Evolutionary conservation across 37 sponge, comb jelly and placozoan species (phyloP).

Genomic region (Cliona cf. orientalis): DNA sequence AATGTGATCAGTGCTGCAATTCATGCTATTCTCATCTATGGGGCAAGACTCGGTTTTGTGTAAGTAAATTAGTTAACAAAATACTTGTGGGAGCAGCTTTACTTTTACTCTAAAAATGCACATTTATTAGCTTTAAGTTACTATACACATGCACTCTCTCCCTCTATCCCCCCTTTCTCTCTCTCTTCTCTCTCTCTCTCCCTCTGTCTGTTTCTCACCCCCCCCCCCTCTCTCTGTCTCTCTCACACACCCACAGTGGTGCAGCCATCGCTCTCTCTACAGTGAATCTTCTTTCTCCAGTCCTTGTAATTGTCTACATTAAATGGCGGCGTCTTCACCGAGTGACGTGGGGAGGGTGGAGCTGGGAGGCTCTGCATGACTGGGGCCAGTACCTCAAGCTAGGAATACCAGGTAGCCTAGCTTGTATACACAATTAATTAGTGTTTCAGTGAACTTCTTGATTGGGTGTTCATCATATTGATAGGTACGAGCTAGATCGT

Average conservation of each 20-base stretch:
- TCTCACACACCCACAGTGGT: constrained; percentile 18
- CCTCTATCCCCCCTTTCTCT: no score
- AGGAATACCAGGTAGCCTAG: constrained; percentile 36
- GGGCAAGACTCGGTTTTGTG: constrained; percentile 28
- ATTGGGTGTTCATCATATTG: no score
- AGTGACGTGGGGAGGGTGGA: constrained; percentile 67
- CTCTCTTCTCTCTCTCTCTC: no score
- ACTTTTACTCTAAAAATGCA: no score
- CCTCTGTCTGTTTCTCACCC: no score
- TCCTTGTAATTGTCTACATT: constrained; percentile 34
- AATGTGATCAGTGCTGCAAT: constrained; percentile 24
- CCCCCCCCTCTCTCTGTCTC: not conserved
- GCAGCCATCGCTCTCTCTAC: constrained; percentile 13
- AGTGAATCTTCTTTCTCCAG: not conserved
- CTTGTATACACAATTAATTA: no score
- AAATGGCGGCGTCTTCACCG: constrained; percentile 18
- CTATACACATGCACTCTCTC: no score
- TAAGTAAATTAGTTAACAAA: constrained; percentile 8
- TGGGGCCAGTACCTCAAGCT: constrained; percentile 36
- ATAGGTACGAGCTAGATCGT: no score
- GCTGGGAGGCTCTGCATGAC: constrained; percentile 40
- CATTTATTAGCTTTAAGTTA: no score
- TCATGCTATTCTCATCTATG: constrained; percentile 46
- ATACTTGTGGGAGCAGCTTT: no score
- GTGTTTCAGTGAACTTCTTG: no score